Percentiles rank a stretch among this genome's conserved stretches.
Evolutionary conservation across 2,888 invertebrate species (phyloP).

Genomic region (Temnothorax ravouxi): DNA sequence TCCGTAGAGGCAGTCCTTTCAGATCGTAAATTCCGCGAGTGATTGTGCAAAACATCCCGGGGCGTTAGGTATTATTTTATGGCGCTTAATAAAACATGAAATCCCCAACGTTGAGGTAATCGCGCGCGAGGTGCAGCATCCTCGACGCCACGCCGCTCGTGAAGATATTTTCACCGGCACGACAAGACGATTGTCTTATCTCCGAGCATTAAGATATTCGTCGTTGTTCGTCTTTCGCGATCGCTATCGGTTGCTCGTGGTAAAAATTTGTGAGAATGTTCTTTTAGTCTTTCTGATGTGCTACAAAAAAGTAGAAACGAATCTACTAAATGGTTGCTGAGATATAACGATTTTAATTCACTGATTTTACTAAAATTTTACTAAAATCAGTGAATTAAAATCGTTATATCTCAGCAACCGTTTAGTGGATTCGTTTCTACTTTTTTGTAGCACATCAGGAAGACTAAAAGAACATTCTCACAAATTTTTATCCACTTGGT

Average conservation of each 20-base stretch:
- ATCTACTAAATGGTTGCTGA: too few species aligned
- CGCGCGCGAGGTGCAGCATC: not conserved
- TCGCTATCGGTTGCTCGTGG: slow-evolving; percentile 7
- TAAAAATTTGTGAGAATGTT: too few species aligned
- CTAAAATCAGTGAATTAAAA: too few species aligned
- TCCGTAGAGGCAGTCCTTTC: not conserved
- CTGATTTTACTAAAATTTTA: too few species aligned
- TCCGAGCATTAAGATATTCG: not conserved
- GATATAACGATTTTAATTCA: too few species aligned
- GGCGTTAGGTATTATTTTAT: slow-evolving; percentile 13
- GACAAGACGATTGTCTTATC: not conserved
- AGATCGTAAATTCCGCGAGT: slow-evolving; percentile 3
- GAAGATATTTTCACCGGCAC: not conserved
- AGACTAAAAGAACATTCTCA: too few species aligned
- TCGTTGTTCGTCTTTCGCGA: not conserved
- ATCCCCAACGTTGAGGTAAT: not conserved
- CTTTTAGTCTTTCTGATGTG: too few species aligned
- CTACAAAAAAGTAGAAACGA: too few species aligned
- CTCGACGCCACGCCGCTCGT: not conserved
- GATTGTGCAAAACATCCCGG: not conserved
- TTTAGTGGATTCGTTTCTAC: too few species aligned
- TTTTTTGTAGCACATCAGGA: too few species aligned
- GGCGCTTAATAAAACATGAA: slow-evolving; percentile 14
- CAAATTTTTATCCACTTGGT: too few species aligned
- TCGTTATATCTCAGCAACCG: too few species aligned